Percentiles rank a stretch among this genome's conserved stretches.
Evolutionary conservation across 2,797 vertebrate genomes (phyloP).

Genomic region (Podarcis siculus): DNA sequence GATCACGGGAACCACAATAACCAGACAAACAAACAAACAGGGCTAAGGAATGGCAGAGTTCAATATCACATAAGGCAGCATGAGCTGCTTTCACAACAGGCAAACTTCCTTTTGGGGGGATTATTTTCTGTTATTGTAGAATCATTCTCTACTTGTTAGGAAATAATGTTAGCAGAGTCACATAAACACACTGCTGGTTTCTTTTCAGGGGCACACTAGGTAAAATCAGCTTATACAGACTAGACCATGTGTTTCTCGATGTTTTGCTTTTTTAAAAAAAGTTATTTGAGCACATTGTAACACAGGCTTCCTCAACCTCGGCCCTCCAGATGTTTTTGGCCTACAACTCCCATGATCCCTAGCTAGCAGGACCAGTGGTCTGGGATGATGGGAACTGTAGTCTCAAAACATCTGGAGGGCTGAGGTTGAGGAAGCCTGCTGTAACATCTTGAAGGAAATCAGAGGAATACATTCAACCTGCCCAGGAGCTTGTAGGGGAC

Average conservation of each 20-base stretch:
- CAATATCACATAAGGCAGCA: slow-evolving; percentile 62
- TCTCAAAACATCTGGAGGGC: no score
- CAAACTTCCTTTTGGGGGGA: slow-evolving; percentile 59
- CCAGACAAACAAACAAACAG: slow-evolving; percentile 41
- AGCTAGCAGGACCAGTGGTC: no score
- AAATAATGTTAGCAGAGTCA: slow-evolving; percentile 68
- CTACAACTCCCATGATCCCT: no score
- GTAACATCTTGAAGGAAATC: background rate
- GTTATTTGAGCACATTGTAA: background rate
- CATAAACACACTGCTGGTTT: slow-evolving; percentile 39
- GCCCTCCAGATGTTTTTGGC: no score
- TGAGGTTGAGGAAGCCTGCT: no score
- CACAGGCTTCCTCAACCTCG: background rate
- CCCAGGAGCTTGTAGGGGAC: background rate
- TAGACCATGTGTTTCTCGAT: slow-evolving; percentile 2
- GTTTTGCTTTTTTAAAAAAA: background rate
- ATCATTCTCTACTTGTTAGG: slow-evolving; percentile 67
- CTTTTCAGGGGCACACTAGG: slow-evolving; percentile 58
- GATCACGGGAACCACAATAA: slow-evolving; percentile 42
- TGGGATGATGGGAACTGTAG: no score
- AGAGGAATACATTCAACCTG: background rate
- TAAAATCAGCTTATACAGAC: slow-evolving; percentile 46
- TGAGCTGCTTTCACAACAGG: slow-evolving; percentile 64
- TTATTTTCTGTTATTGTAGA: slow-evolving; percentile 66
- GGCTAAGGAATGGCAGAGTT: background rate